These are phyloP conservation scores for Dendrophyllia cribrosa DNA, from an alignment of 64 coral and sea anemone genomes.

Conservation along the genomic window DNA sequence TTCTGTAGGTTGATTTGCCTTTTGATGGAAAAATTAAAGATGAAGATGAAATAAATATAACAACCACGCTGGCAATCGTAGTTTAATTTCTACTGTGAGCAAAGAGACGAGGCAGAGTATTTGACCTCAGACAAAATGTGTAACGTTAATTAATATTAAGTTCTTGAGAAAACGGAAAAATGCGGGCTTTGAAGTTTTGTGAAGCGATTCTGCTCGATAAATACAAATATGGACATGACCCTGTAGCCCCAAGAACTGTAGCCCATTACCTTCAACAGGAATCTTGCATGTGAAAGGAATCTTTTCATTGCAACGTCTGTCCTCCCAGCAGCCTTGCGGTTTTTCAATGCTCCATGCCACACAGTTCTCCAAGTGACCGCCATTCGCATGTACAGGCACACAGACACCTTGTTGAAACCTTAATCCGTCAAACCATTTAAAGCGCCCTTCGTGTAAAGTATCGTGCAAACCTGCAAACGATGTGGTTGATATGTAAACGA, in stretches of 20 bases:
- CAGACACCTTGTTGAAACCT: conserved; percentile 62
- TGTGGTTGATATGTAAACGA: too few relatives aligned
- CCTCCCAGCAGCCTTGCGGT: conserved; percentile 90
- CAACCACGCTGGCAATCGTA: too few relatives aligned
- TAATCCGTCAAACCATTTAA: conserved; percentile 84
- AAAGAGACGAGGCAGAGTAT: too few relatives aligned
- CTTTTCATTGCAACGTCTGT: conserved; percentile 72
- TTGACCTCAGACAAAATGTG: too few relatives aligned
- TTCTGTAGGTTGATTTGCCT: conserved; percentile 85
- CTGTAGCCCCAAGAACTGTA: too few relatives aligned
- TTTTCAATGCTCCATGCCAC: conserved; percentile 88
- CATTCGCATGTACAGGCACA: conserved; percentile 76
- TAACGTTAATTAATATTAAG: too few relatives aligned
- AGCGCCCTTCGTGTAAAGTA: conserved; percentile 73
- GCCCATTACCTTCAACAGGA: conserved; percentile 79
- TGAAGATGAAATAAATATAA: neutral
- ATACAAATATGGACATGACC: too few relatives aligned
- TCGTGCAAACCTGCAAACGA: conserved; percentile 67
- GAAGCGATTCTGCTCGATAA: too few relatives aligned
- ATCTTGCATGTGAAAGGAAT: conserved; percentile 84
- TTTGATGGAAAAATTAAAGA: neutral
- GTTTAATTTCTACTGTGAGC: too few relatives aligned
- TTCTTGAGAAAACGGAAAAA: too few relatives aligned
- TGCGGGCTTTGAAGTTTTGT: too few relatives aligned
- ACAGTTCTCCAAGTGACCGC: conserved; percentile 81